Evolutionary conservation across 2,113 vertebrate species (phyloP), one percentile per base, ranked within the genome.

Genomic region (Thalassarche chlororhynchos): DNA sequence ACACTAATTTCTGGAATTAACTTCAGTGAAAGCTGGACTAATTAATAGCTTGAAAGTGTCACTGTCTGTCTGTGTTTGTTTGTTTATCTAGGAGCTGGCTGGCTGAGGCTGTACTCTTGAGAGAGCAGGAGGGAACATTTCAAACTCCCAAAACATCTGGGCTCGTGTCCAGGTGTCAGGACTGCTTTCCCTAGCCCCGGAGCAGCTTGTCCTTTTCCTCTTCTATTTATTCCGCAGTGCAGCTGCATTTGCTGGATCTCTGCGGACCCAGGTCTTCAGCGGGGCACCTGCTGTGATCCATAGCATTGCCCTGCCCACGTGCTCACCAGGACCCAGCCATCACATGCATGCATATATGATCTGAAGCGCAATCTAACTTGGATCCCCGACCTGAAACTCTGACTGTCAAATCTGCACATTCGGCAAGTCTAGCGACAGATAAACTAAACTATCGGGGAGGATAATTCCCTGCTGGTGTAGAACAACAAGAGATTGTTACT

Each of bases 1-100:
- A 58, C 62, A 90, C 36, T 94, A 54, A 93, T 94, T 94, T 96
- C 51, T 93, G 95, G 80, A 92, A 92, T 96, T 86, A 95, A 51
- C 51, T 82, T 69, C 17, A 29, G 15, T 89, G 93, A 84, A 93
- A 79, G 18, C 49, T 89, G 68, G 57, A 71, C 86, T 95, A 92
- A 84, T 94, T 95, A 87, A 83, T 91, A 93, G 31, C 62, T 89
- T 93, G 80, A 84, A 93, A 91, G 74, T 90, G 72, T 86, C 54
- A 65, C 75, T 88, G 17, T 72, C 58, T 93, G 72, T 81, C 87
- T 90, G 49, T 83, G 82, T 94, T 90, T 96, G 82, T 94, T 90
- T 96, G 75, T 92, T 95, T 93, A 86, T 88, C 32, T 74, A 34
- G 79, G 51, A 88, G 75, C 54, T 2, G 55, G 23, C 85, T 97